Evolutionary conservation across 1,140 invertebrate genomes (phyloP).

Genomic region (Littorina saxatilis): DNA sequence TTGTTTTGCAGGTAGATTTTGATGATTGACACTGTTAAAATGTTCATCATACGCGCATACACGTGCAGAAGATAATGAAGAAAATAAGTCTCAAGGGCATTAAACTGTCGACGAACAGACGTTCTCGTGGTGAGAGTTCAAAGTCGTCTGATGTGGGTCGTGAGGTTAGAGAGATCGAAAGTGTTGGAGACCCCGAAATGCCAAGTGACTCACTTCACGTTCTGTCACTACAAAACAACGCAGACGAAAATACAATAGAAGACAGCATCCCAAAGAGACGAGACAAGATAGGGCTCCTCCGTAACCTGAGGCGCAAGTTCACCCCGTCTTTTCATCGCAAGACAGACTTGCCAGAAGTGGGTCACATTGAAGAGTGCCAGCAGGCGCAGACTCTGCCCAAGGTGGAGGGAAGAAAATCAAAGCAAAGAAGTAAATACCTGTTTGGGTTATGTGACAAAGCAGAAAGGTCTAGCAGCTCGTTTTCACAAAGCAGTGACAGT

Average conservation of each 20-base stretch:
- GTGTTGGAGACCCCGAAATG: conserved; percentile 34
- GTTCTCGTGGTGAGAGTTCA: conserved; percentile 44
- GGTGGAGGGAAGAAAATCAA: conserved; percentile 42
- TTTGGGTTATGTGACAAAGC: conserved; percentile 45
- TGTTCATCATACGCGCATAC: conserved; percentile 13
- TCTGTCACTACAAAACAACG: conserved; percentile 45
- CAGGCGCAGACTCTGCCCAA: conserved; percentile 21
- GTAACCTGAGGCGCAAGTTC: conserved; percentile 63
- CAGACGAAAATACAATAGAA: conserved; percentile 45
- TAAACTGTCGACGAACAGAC: conserved; percentile 52
- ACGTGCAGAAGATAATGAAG: conserved; percentile 59
- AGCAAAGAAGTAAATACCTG: conserved; percentile 40
- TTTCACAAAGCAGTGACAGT: conserved; percentile 66
- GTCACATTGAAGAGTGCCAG: conserved; percentile 49
- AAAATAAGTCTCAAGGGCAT: conserved; percentile 62
- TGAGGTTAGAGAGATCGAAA: conserved; percentile 30
- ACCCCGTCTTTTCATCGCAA: conserved; percentile 63
- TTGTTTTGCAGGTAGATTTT: conserved; percentile 31
- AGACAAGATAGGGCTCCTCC: conserved; percentile 65
- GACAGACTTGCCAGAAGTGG: conserved; percentile 49
- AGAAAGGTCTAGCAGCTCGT: conserved; percentile 49
- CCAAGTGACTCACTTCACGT: conserved; percentile 53
- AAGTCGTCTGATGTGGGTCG: conserved; percentile 37
- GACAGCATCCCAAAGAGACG: conserved; percentile 57
- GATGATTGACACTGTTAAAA: conserved; percentile 10